Evolutionary conservation across 2,113 vertebrate species (phyloP), one percentile per base, ranked within the genome.

Genomic region (Parotia lawesii): DNA sequence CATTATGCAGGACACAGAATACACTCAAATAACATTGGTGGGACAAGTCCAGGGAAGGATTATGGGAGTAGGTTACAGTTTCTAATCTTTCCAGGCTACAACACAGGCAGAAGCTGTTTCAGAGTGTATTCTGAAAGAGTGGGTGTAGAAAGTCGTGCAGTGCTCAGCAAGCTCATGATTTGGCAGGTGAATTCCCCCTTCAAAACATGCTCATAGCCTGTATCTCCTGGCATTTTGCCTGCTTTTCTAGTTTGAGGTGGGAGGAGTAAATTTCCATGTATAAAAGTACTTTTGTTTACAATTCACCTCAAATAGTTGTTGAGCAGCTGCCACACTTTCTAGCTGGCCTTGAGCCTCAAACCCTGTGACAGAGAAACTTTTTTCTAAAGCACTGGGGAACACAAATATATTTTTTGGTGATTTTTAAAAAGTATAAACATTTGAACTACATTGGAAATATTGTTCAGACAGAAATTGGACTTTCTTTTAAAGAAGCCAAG

Each of bases 251-350:
- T 79, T 93, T 78, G 77, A 85, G 92, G 82, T 73, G 24, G 87
- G 81, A 93, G 78, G 58, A 33, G 58, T 76, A 42, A 70, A 51
- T 91, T 79, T 80, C 17, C 18, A 13, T 51, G 27, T 82, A 93
- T 89, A 85, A 96, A 89, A 91, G 89, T 87, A 79, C 71, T 66
- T 91, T 83, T 95, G 93, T 96, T 45, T 92, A 21, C 47, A 38
- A 4, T 75, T 85, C 50, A 83, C 35, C 22, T 93, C 74, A 86
- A 86, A 58, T 57, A 58, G 81, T 45, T 85, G 11, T 45, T 87
- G 51, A 91, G 22, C 15, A 89, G 35, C 74, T 95, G 80, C 73
- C 54, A 82, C 24, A n/a, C 33, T 93, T 95, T 88, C 33, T 91
- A 82, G 29, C 51, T 82, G 93, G 58, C 62, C 23, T 76, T 78